A percentile compares a stretch with the other conserved stretches of the same genome.
Conservation (phyloP, 2,113 vertebrate species). For the Podilymbus podiceps region DNA sequence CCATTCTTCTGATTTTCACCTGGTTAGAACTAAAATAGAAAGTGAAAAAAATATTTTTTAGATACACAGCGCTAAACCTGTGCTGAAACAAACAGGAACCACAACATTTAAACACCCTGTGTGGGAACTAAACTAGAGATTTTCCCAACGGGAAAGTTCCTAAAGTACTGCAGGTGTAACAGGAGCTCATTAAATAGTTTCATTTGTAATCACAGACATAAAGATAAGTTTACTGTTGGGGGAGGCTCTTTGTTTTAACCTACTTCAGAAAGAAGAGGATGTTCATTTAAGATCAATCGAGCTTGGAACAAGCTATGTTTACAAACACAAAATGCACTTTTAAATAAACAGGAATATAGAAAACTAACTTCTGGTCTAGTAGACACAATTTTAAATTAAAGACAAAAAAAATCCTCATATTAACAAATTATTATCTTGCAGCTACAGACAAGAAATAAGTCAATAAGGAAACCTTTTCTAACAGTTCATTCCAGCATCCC, state of each 20-base stretch:
- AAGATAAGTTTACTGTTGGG: neutral
- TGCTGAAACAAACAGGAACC: neutral
- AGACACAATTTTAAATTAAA: neutral
- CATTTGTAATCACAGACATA: neutral
- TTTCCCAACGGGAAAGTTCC: neutral
- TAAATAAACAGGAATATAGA: neutral
- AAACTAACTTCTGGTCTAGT: neutral
- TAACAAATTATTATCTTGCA: neutral
- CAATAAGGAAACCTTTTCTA: neutral
- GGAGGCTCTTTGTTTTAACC: neutral
- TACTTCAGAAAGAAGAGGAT: neutral
- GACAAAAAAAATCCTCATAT: neutral
- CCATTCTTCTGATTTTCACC: neutral
- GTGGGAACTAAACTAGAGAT: neutral
- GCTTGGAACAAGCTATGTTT: neutral
- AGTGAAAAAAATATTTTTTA: neutral
- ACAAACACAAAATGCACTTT: neutral
- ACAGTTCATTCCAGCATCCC: neutral
- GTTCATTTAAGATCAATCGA: neutral
- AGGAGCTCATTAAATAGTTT: neutral
- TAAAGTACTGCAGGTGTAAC: neutral
- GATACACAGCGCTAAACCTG: neutral
- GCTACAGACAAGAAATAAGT: neutral
- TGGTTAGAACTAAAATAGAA: neutral
- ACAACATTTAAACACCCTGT: neutral